A percentile compares a stretch with the other conserved stretches of the same genome.
Conservation (phyloP, 2,888 invertebrate genomes). For the Hedychridium roseum region DNA sequence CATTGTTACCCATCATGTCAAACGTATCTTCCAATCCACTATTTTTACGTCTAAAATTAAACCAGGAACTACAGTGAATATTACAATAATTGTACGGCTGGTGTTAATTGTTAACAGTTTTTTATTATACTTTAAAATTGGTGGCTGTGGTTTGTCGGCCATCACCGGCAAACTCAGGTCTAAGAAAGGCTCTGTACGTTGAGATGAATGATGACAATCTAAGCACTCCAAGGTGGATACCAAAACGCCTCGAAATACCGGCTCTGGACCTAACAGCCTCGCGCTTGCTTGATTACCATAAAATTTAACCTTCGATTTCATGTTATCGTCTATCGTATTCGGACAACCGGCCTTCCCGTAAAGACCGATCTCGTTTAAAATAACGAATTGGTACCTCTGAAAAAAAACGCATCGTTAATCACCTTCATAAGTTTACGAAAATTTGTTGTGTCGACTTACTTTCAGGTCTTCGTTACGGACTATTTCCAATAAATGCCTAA, state of each 20-base stretch:
- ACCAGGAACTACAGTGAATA: slow-evolving; percentile 5
- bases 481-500: slow-evolving; percentile 89
- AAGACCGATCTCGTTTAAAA: slow-evolving; percentile 79
- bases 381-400: slow-evolving; percentile 83
- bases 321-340: slow-evolving; percentile 73
- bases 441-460: slow-evolving; percentile 42
- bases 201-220: slow-evolving; percentile 86
- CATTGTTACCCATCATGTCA: slow-evolving; percentile 45
- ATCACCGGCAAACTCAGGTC: slow-evolving; percentile 93
- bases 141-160: slow-evolving; percentile 77
- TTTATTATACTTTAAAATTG: slow-evolving; percentile 68
- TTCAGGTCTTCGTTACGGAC: slow-evolving; percentile 75
- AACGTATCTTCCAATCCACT: slow-evolving; percentile 33
- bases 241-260: slow-evolving; percentile 91
- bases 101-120: too few relatives aligned
- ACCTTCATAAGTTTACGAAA: background rate
- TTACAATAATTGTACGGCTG: too few relatives aligned
- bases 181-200: slow-evolving; percentile 90
- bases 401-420: slow-evolving; percentile 40
- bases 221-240: slow-evolving; percentile 90
- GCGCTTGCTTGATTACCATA: slow-evolving; percentile 84
- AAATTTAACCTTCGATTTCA: slow-evolving; percentile 81
- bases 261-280: slow-evolving; percentile 82
- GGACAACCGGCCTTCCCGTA: slow-evolving; percentile 77
- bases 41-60: slow-evolving; percentile 23